Percentiles rank a stretch among this genome's conserved stretches.
These are phyloP conservation scores for Calliphora vomitoria DNA, from an alignment of 2,888 invertebrate genomes.

Conservation along the genomic window DNA sequence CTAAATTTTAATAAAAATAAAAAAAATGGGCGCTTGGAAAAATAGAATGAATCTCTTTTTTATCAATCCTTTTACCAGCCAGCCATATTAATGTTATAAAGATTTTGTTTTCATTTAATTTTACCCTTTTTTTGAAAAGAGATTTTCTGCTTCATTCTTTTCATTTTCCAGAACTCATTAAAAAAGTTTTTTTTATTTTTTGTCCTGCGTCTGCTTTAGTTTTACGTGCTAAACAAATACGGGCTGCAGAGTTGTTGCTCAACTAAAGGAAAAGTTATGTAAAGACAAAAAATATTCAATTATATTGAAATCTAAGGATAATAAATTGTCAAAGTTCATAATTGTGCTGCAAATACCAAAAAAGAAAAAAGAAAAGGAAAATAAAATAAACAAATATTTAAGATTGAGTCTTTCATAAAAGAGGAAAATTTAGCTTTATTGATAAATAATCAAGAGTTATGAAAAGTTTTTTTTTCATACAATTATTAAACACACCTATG, in stretches of 20 bases:
- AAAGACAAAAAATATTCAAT: conserved; percentile 58
- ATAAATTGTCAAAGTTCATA: conserved; percentile 71
- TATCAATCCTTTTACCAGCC: background rate
- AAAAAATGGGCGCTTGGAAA: background rate
- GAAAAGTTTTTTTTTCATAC: background rate
- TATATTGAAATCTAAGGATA: conserved; percentile 67
- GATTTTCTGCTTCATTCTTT: conserved; percentile 43
- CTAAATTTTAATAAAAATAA: conserved; percentile 10
- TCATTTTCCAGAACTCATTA: conserved; percentile 66
- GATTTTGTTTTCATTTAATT: background rate
- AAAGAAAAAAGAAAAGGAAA: background rate
- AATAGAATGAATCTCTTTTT: background rate
- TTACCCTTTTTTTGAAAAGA: conserved; percentile 22
- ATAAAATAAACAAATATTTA: conserved; percentile 9
- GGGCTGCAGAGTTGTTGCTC: background rate
- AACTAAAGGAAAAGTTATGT: conserved; percentile 34
- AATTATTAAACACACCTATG: too few species aligned
- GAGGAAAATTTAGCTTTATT: background rate
- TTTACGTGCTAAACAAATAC: conserved; percentile 17
- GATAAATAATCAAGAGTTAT: background rate
- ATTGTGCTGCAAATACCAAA: conserved; percentile 46
- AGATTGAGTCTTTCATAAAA: background rate
- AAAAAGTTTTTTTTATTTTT: conserved; percentile 55
- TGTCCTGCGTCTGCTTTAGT: background rate
- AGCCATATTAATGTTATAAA: conserved; percentile 8